Evolutionary conservation across 1,140 invertebrate genomes (phyloP), one percentile per base, ranked within the genome.

Genomic region (Dufourea novaeangliae): DNA sequence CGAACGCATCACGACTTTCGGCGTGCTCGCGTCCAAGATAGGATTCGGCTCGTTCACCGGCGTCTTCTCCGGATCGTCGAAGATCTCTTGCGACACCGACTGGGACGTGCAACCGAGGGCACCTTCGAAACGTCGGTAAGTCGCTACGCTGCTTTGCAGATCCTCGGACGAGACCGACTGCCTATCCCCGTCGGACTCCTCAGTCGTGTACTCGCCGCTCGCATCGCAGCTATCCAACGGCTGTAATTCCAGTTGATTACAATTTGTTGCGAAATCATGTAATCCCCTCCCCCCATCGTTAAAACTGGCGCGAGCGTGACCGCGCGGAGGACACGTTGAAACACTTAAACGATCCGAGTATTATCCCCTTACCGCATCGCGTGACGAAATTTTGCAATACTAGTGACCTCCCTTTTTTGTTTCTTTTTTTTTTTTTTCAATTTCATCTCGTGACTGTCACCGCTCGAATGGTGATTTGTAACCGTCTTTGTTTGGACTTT

Each of bases 181-280:
- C 46, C 92, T 93, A 79, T 95, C 95, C 44, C 95, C 94, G 84
- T 96, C 95, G 57, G 95, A 96, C 86, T 97, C 96, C 37, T 94
- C 94, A 22, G 95, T 96, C 37, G 97, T 98, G 75, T 97, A 97
- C 92, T 98, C 97, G 27, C 97, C 96, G 79, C 97, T 98, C 0
- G 97, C 97, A 89, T 98, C 97, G 90, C 97, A 98, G 88, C 94
- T 94, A 84, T 94, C 94, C 68, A 93, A 80, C 54, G 91, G 87
- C 84, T 92, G 86, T 66, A 88, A 85, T 66, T 70, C 67, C 14
- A 34, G 67, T 14, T 71, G n/a, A 63, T 77, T 77, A 63, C 75
- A 54, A 77, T 77, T n/a, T 71, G 68, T 77, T 77, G 52, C 75
- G 67, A 71, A 61, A 71, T 68, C 57, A 62, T 77, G 17, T 62